Evolutionary conservation across 37 sponge, comb jelly and placozoan genomes (phyloP).

Genomic region (Chondrosia reniformis): DNA sequence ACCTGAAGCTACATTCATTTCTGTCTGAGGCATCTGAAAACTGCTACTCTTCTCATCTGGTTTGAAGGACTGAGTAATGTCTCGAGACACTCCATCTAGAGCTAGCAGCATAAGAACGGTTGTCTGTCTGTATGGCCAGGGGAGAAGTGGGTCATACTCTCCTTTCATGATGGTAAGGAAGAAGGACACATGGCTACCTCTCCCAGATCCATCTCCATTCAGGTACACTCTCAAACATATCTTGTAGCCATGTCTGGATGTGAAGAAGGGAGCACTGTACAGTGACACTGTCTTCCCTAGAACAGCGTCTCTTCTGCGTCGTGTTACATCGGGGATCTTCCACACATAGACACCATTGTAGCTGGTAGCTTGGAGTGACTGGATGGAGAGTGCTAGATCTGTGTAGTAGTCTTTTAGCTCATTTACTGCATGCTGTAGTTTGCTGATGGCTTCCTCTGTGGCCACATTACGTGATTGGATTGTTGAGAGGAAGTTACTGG

Average conservation of each 20-base stretch:
- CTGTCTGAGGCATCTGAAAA: constrained; percentile 60
- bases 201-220: constrained; percentile 84
- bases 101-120: constrained; percentile 64
- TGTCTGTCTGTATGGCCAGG: constrained; percentile 79
- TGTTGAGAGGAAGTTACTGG: too few relatives aligned
- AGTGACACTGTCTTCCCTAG: constrained; percentile 65
- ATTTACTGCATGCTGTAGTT: constrained; percentile 25
- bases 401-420: constrained; percentile 51
- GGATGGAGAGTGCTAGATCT: constrained; percentile 56
- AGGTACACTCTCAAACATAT: constrained; percentile 77
- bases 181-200: constrained; percentile 63
- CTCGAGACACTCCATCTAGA: constrained; percentile 35
- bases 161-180: constrained; percentile 82
- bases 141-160: constrained; percentile 80
- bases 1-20: constrained; percentile 87
- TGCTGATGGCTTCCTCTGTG: constrained; percentile 21
- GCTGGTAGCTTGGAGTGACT: constrained; percentile 70
- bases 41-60: constrained; percentile 53
- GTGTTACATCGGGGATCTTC: constrained; percentile 73
- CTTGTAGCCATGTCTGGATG: constrained; percentile 76
- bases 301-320: constrained; percentile 71
- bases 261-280: constrained; percentile 85
- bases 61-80: constrained; percentile 65
- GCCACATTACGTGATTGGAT: too few relatives aligned
- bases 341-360: constrained; percentile 69